Percentiles rank a stretch among this genome's conserved stretches.
These are phyloP conservation scores for Sardina pilchardus DNA, from an alignment of 2,113 vertebrate species.

Conservation along the genomic window DNA sequence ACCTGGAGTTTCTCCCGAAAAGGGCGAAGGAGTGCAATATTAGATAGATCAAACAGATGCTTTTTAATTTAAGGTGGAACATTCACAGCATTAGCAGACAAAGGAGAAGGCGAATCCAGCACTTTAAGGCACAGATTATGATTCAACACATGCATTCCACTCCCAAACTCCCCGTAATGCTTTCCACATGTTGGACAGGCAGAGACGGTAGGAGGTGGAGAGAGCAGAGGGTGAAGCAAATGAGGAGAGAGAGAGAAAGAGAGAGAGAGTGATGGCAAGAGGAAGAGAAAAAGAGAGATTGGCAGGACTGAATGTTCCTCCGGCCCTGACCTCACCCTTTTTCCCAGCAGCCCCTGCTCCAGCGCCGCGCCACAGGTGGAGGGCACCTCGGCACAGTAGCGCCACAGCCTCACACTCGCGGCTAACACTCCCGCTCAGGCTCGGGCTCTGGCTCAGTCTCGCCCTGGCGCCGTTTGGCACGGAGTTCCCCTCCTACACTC, in stretches of 20 bases:
- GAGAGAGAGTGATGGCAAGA: conserved; percentile 1
- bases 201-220: conserved; percentile 49
- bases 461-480: not conserved
- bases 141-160: conserved; percentile 74
- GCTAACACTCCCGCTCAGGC: not conserved
- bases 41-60: conserved; percentile 61
- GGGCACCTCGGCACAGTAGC: conserved; percentile 51
- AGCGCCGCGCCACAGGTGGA: conserved; percentile 37
- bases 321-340: conserved; percentile 31
- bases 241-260: conserved; percentile 32
- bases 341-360: not conserved
- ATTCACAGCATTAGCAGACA: conserved; percentile 67
- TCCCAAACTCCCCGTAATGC: conserved; percentile 68
- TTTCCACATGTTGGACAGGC: conserved; percentile 72
- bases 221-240: conserved; percentile 32
- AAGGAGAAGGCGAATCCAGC: conserved; percentile 62
- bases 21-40: conserved; percentile 62
- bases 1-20: conserved; percentile 52
- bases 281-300: conserved; percentile 26
- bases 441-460: conserved; percentile 52
- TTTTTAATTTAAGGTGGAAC: conserved; percentile 70
- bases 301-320: conserved; percentile 34
- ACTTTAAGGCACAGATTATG: conserved; percentile 68
- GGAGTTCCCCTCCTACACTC: not conserved
- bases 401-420: conserved; percentile 49